Base-by-base conservation (phyloP, 2,113 vertebrate species). In the Stegastes partitus region DNA sequence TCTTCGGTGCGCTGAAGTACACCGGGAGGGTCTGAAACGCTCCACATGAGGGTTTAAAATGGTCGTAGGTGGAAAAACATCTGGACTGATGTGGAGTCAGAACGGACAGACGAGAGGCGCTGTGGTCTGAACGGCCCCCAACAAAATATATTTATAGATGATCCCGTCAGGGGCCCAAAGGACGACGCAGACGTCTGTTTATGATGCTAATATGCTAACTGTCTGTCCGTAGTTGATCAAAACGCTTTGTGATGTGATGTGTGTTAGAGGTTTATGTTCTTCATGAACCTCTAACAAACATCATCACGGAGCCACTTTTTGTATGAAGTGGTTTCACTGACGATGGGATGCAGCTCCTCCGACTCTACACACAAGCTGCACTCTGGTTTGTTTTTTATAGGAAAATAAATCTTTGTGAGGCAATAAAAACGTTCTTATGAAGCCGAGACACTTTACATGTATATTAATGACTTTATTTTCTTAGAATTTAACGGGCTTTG, bases 1-100 rank as follows among this genome's bases (percentile, higher is more conserved):
- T 94, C 68, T 94, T 85, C 59, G 93, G 89, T 3, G 11, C 10
- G 3, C 74, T 94, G 77, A 93, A 89, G 79, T 93, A 47, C 79
- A 88, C 61, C 9, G 82, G 87, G 10, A 94, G 3, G 75, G 21
- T 92, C 31, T 93, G 51, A 93, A 47, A 58, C n/a, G 1, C 6
- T 5, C 6, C 23, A 11, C 37, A 58, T 22, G 15, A 34, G 4
- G 15, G 39, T 14, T 10, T 3, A 23, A 49, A 21, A 15, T 4
- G 39, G 55, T 25, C 8, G 0, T 2, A 23, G 63, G 34, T 14
- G 14, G 1, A 1, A 63, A 45, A 18, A 50, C 34, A 56, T 5
- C 6, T 51, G 31, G 22, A 9, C 11, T 12, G 50, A 34, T 4
- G 14, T 28, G 2, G 45, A 47, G 12, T 68, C 18, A 26, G 34